Percentiles rank a stretch among this genome's conserved stretches.
These are phyloP conservation scores for Marronus borbonicus DNA, from an alignment of 2,888 invertebrate genomes.

Conservation along the genomic window DNA sequence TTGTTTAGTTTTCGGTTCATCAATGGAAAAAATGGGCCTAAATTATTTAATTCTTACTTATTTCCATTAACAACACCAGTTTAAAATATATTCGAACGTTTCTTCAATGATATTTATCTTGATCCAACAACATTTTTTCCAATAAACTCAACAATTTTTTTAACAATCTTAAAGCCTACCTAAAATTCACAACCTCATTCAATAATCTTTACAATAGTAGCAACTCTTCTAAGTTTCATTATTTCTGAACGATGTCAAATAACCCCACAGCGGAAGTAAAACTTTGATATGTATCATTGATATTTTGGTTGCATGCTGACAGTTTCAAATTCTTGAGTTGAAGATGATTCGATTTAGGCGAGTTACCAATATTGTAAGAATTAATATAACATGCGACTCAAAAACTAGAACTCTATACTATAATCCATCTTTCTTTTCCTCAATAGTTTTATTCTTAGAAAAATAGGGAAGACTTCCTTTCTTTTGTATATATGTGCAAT, in stretches of 20 bases:
- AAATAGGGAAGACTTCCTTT: conserved; percentile 47
- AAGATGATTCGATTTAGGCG: background rate
- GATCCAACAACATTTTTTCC: background rate
- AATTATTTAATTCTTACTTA: too few relatives aligned
- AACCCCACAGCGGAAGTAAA: background rate
- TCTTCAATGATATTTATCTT: too few relatives aligned
- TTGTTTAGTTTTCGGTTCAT: too few relatives aligned
- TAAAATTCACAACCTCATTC: background rate
- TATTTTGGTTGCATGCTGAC: conserved; percentile 45
- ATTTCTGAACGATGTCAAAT: background rate
- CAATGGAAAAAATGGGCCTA: too few relatives aligned
- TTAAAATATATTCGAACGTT: too few relatives aligned
- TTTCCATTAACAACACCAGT: too few relatives aligned
- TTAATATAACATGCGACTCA: background rate
- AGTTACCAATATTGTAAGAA: background rate
- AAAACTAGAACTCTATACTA: conserved; percentile 8
- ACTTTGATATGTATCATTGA: conserved; percentile 47
- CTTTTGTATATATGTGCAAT: conserved; percentile 24
- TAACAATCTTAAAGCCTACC: conserved; percentile 8
- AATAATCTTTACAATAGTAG: conserved; percentile 9
- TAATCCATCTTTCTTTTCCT: background rate
- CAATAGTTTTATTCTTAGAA: conserved; percentile 5
- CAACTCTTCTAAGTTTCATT: background rate
- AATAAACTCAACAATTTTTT: background rate
- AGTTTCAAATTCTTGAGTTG: conserved; percentile 13